Conservation (phyloP, 2,888 invertebrate species). For the Plebejus anna region DNA sequence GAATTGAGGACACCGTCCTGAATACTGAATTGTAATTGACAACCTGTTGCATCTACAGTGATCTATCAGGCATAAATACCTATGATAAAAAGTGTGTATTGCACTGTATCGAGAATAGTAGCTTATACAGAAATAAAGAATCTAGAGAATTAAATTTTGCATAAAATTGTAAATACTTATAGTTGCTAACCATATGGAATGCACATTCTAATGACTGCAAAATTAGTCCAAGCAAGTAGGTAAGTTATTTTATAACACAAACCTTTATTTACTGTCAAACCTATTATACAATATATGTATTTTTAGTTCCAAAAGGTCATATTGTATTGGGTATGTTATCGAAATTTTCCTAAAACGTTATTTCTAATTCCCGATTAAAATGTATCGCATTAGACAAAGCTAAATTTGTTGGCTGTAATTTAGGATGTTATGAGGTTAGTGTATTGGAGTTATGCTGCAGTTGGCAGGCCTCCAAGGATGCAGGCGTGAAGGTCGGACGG, state of each 20-base stretch:
- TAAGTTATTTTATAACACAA: not conserved
- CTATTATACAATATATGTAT: not conserved
- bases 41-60: too few relatives aligned
- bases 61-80: too few relatives aligned
- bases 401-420: slow-evolving; percentile 14
- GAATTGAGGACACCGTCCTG: too few relatives aligned
- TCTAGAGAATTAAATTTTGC: not conserved
- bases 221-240: not conserved
- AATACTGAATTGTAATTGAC: too few relatives aligned
- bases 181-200: slow-evolving; percentile 8
- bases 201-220: not conserved
- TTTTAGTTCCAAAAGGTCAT: not conserved
- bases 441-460: slow-evolving; percentile 46
- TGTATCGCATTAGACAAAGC: slow-evolving; percentile 4
- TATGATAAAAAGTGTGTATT: too few relatives aligned
- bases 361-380: not conserved
- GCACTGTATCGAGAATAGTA: too few relatives aligned
- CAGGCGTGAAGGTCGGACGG: slow-evolving; percentile 60
- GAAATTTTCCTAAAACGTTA: not conserved
- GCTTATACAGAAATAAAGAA: too few relatives aligned
- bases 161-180: not conserved
- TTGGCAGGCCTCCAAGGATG: slow-evolving; percentile 69
- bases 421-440: slow-evolving; percentile 41
- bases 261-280: not conserved
- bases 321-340: not conserved